Evolutionary conservation across 2,113 vertebrate genomes (phyloP).

Genomic region (Mobula hypostoma): DNA sequence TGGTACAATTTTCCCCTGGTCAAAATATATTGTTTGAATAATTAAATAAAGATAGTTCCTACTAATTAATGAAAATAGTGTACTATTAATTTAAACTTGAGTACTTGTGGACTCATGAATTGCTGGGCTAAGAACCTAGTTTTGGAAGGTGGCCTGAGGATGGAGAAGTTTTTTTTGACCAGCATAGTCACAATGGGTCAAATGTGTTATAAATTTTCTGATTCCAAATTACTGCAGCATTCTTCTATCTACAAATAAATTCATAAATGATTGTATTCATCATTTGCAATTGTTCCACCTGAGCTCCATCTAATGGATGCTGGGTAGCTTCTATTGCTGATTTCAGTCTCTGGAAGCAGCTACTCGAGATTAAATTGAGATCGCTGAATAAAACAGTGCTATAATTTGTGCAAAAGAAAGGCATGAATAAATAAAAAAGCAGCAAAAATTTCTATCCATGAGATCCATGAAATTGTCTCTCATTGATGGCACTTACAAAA

Average conservation of each 20-base stretch:
- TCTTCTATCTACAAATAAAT: not conserved
- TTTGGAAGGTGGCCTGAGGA: too few species aligned
- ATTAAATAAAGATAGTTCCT: too few species aligned
- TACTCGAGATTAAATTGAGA: not conserved
- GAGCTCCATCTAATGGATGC: not conserved
- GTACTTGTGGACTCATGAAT: too few species aligned
- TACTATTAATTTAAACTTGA: too few species aligned
- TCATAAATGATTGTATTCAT: not conserved
- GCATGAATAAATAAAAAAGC: not conserved
- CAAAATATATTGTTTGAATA: too few species aligned
- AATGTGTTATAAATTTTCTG: too few species aligned
- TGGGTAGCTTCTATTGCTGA: not conserved
- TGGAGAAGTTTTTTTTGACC: too few species aligned
- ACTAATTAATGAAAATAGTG: too few species aligned
- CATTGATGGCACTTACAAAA: not conserved
- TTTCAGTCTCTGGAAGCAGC: not conserved
- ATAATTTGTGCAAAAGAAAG: not conserved
- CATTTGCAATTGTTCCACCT: not conserved
- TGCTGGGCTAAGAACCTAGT: too few species aligned
- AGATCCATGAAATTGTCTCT: not conserved
- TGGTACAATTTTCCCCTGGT: too few species aligned
- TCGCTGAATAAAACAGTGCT: not conserved
- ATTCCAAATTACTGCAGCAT: not conserved
- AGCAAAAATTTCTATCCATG: not conserved
- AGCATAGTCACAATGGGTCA: too few species aligned